These are phyloP conservation scores for fruit fly (Drosophila melanogaster) DNA, from an alignment of 1,140 invertebrate species.

Conservation along the genomic window DNA sequence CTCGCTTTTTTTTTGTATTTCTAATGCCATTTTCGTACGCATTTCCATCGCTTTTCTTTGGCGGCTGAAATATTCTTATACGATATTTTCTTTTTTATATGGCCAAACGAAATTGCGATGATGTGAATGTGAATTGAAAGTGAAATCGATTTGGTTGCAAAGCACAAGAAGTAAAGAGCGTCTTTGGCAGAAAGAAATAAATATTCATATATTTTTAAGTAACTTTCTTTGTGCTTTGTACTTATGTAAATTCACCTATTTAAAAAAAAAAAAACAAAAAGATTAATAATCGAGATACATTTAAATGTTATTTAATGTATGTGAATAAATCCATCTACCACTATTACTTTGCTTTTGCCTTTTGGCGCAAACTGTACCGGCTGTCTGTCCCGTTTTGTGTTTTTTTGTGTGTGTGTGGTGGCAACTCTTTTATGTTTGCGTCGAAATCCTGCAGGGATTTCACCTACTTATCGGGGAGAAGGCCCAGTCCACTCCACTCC, in stretches of 20 bases:
- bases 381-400: constrained; percentile 11
- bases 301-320: neutral
- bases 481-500: neutral
- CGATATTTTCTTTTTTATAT: constrained; percentile 69
- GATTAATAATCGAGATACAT: too few species aligned
- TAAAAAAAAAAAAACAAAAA: too few species aligned
- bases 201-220: neutral
- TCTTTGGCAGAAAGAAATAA: neutral
- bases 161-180: constrained; percentile 10
- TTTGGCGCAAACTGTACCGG: neutral
- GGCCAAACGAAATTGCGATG: constrained; percentile 34
- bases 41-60: constrained; percentile 42
- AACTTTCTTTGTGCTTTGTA: too few species aligned
- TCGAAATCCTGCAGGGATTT: constrained; percentile 37
- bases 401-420: constrained; percentile 30
- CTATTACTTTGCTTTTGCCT: neutral
- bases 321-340: neutral
- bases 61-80: constrained; percentile 65
- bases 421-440: constrained; percentile 49
- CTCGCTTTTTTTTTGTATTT: constrained; percentile 56
- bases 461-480: constrained; percentile 37
- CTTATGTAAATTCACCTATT: too few species aligned
- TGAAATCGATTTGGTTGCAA: constrained; percentile 29
- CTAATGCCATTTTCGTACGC: constrained; percentile 80
- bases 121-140: constrained; percentile 17